Evolutionary conservation across 2,113 vertebrate species (phyloP).

Genomic region (Fregetta grallaria): DNA sequence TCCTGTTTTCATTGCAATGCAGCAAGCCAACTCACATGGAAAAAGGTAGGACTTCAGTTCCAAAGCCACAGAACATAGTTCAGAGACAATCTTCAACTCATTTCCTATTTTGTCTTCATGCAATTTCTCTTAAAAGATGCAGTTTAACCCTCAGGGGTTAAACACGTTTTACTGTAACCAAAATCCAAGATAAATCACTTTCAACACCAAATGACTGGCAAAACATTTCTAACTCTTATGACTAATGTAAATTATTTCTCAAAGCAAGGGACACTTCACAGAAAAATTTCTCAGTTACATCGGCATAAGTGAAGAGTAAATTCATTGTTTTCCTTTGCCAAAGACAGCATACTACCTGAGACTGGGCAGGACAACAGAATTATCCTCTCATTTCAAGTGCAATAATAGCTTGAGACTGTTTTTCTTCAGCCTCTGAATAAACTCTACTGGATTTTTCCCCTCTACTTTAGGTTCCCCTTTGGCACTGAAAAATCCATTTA

Average conservation of each 20-base stretch:
- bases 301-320: neutral
- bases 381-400: neutral
- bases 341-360: neutral
- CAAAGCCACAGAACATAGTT: neutral
- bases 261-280: neutral
- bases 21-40: neutral
- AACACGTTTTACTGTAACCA: neutral
- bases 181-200: neutral
- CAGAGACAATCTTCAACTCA: neutral
- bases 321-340: neutral
- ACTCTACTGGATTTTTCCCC: neutral
- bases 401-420: neutral
- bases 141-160: neutral
- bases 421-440: neutral
- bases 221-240: neutral
- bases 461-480: neutral
- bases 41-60: neutral
- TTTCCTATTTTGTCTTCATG: neutral
- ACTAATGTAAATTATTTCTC: neutral
- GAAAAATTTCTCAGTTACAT: neutral
- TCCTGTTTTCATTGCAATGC: neutral
- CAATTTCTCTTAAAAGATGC: neutral
- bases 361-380: neutral
- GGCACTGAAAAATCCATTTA: neutral
- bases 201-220: neutral